A percentile compares a stretch with the other conserved stretches of the same genome.
Conservation (phyloP, 2,113 vertebrate genomes). For the Xiphorhynchus elegans region DNA sequence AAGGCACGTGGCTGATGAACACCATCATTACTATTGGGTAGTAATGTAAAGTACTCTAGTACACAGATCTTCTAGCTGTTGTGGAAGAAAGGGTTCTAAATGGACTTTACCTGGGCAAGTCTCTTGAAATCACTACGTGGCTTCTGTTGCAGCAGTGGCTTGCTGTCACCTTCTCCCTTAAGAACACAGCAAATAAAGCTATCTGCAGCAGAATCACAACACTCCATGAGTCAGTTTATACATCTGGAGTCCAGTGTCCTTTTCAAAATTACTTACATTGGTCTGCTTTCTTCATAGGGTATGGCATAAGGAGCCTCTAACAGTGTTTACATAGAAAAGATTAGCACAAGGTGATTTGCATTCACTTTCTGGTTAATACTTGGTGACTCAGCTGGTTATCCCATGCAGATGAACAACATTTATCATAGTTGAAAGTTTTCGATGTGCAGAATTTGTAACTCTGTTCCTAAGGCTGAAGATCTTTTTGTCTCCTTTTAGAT, state of each 20-base stretch:
- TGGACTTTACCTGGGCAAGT: background rate
- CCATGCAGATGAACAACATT: background rate
- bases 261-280: background rate
- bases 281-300: background rate
- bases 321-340: background rate
- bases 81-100: background rate
- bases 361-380: background rate
- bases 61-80: background rate
- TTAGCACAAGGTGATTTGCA: background rate
- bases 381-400: background rate
- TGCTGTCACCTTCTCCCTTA: background rate
- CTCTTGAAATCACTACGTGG: background rate
- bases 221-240: background rate
- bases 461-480: background rate
- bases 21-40: background rate
- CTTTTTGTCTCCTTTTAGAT: background rate
- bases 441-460: background rate
- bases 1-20: background rate
- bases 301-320: background rate
- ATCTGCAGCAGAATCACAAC: background rate
- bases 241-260: background rate
- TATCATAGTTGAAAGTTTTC: background rate
- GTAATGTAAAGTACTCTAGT: background rate
- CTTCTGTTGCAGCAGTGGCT: background rate
- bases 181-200: background rate